Percentiles rank a stretch among this genome's conserved stretches.
Conservation (phyloP, 2,888 invertebrate genomes). For the Pomacea canaliculata region DNA sequence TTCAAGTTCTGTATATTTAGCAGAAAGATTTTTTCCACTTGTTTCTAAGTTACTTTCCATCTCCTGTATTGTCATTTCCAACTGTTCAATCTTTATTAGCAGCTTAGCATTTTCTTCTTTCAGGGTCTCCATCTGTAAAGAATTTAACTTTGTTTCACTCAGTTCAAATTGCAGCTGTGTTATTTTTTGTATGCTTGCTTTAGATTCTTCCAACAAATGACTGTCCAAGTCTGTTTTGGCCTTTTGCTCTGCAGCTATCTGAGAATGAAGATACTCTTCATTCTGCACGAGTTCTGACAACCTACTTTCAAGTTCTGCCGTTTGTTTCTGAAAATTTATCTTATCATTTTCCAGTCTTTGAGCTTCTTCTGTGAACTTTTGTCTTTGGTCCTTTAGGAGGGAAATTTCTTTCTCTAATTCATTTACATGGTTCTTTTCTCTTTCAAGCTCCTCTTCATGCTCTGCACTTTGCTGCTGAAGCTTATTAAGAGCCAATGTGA, state of each 20-base stretch:
- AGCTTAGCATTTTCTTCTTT: not conserved
- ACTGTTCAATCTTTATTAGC: constrained; percentile 17
- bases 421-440: constrained; percentile 23
- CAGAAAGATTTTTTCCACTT: not conserved
- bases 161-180: not conserved
- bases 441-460: constrained; percentile 15
- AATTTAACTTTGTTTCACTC: not conserved
- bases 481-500: not conserved
- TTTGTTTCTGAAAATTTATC: constrained; percentile 36
- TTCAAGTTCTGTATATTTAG: not conserved
- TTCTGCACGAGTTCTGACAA: constrained; percentile 8
- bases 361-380: constrained; percentile 35
- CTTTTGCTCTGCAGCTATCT: constrained; percentile 15
- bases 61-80: constrained; percentile 8
- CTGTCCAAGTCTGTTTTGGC: constrained; percentile 13
- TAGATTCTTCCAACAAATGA: not conserved
- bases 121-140: not conserved
- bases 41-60: constrained; percentile 22
- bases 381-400: constrained; percentile 25
- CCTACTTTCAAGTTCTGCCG: constrained; percentile 42
- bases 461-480: not conserved
- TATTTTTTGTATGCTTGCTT: not conserved
- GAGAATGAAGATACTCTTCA: constrained; percentile 33
- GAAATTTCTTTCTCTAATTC: constrained; percentile 25
- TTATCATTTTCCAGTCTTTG: constrained; percentile 36